Evolutionary conservation across 2,888 invertebrate species (phyloP).

Genomic region (Schizaphis graminum): DNA sequence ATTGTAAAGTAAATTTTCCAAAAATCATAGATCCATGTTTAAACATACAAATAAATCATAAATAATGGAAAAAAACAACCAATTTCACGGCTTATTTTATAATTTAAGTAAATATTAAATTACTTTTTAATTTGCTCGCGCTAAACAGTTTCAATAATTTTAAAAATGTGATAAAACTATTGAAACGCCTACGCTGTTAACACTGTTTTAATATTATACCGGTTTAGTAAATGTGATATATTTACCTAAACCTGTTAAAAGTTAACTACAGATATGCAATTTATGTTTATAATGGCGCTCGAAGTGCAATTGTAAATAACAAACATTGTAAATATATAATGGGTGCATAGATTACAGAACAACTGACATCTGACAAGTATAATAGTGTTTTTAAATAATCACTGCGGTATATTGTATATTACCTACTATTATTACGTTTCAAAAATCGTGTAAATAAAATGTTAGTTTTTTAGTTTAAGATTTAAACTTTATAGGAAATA

Average conservation of each 20-base stretch:
- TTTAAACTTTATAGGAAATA: not conserved
- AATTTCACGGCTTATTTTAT: not conserved
- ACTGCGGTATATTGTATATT: not conserved
- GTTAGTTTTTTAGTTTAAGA: not conserved
- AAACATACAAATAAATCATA: not conserved
- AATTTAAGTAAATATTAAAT: not conserved
- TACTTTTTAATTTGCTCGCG: not conserved
- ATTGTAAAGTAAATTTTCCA: not conserved
- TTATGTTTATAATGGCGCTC: constrained; percentile 27
- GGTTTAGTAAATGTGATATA: not conserved
- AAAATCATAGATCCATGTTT: not conserved
- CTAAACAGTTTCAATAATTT: not conserved
- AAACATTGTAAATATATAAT: constrained; percentile 43
- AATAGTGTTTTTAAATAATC: constrained; percentile 9
- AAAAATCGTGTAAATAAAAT: not conserved
- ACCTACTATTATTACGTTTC: not conserved
- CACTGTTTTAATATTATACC: not conserved
- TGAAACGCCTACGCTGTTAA: not conserved
- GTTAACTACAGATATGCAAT: not conserved
- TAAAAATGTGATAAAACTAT: not conserved
- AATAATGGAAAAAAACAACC: not conserved
- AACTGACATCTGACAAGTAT: not conserved
- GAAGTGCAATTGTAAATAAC: constrained; percentile 5
- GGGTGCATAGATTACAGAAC: constrained; percentile 12
- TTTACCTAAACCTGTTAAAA: not conserved